These are phyloP conservation scores for Aphidoletes aphidimyza DNA, from an alignment of 2,888 invertebrate genomes.

Conservation along the genomic window DNA sequence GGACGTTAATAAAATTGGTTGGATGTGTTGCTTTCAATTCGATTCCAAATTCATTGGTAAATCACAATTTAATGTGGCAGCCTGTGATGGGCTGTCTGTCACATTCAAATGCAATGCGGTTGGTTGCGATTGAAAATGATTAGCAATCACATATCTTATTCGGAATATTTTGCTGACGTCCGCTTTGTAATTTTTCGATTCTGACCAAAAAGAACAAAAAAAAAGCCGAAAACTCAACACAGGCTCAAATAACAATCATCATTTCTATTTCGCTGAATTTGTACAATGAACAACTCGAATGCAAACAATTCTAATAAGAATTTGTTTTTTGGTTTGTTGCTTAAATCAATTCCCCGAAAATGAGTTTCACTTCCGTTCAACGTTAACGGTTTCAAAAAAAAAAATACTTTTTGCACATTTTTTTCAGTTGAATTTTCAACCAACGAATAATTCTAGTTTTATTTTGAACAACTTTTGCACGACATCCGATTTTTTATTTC, in stretches of 20 bases:
- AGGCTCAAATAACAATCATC: background rate
- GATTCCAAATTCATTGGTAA: too few relatives aligned
- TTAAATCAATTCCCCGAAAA: background rate
- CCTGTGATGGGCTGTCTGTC: background rate
- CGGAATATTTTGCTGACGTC: background rate
- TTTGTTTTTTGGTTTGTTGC: background rate
- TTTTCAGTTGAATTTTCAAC: too few relatives aligned
- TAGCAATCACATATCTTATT: background rate
- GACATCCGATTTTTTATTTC: too few relatives aligned
- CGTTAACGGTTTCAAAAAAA: background rate
- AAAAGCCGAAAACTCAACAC: background rate
- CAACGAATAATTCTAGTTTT: too few relatives aligned
- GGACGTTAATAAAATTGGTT: too few relatives aligned
- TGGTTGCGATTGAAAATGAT: background rate
- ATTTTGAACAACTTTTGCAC: too few relatives aligned
- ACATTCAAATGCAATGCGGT: background rate
- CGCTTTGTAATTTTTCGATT: background rate
- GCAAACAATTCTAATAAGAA: background rate
- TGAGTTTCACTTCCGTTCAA: constrained; percentile 15
- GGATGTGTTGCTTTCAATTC: too few relatives aligned
- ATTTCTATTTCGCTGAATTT: constrained; percentile 23
- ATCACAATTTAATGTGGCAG: too few relatives aligned
- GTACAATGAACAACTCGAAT: background rate
- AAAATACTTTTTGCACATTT: background rate
- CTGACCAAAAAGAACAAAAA: background rate